Evolutionary conservation across 92 coral and sea anemone species (phyloP), one percentile per base, ranked within the genome.

Genomic region (Anthopleura xanthogrammica): DNA sequence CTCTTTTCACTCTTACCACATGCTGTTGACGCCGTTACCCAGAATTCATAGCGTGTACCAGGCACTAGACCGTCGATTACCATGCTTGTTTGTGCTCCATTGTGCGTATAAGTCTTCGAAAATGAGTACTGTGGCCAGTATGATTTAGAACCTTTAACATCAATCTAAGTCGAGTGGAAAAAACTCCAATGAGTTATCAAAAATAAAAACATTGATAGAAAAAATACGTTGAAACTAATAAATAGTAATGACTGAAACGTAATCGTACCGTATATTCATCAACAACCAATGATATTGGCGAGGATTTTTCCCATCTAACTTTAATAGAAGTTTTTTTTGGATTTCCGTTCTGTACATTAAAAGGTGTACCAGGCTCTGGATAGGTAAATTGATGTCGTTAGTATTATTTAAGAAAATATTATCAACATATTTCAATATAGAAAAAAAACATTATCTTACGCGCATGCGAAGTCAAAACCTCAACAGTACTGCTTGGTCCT

Each of bases 1-100:
- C 86, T 83, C 50, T 16, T 62, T 14, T 76, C 24, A 46, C 86
- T 76, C 29, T 76, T 72, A 13, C 86, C 86, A 23, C 86, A 83
- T 41, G 22, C 77, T 75, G 86, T 83, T 13, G 57, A 41, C 19
- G 86, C 81, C 43, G 50, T 46, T 46, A 54, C 58, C 58, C 14
- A 11, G 57, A 83, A 41, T 24, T 83, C 74, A 62, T 83, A 83
- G 46, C 76, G 40, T 10, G 86, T 83, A 39, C 86, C 86, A 12
- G 86, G 86, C 39, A 55, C 43, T 7, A 83, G 78, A 16, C 76
- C 23, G 3, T 40, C 23, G 7, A 83, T 62, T 1, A 46, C 77
- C 29, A 22, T 13, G 14, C 29, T 54, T 8, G 58, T 54, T 54
- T 14, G 41, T 68, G 16, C 2, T 22, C 12, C 81, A 29, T 17